Evolutionary conservation across 2,888 invertebrate genomes (phyloP).

Genomic region (Schizotus pectinicornis): DNA sequence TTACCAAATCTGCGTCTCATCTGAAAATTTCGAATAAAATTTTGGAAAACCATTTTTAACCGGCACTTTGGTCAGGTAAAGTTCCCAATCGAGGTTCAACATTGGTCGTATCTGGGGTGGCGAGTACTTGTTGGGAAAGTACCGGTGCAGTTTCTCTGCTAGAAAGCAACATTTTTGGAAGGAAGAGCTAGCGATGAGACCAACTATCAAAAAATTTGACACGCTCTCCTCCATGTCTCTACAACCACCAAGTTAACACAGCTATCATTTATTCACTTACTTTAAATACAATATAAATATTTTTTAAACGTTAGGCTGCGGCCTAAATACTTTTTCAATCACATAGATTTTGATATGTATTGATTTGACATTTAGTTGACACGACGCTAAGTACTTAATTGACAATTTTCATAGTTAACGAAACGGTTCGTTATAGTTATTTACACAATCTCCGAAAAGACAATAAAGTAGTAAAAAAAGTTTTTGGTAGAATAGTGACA

Average conservation of each 20-base stretch:
- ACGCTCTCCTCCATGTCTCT: neutral
- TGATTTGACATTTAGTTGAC: conserved; percentile 18
- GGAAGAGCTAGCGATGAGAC: conserved; percentile 47
- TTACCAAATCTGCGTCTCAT: conserved; percentile 57
- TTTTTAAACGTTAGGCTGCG: conserved; percentile 1
- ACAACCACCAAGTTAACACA: conserved; percentile 12
- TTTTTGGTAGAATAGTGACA: conserved; percentile 14
- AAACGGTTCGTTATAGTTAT: conserved; percentile 1
- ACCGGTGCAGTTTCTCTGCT: conserved; percentile 43
- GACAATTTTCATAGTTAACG: conserved; percentile 10
- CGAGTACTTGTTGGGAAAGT: conserved; percentile 47
- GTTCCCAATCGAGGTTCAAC: conserved; percentile 54
- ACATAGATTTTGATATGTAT: conserved; percentile 43
- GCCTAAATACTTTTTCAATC: conserved; percentile 29
- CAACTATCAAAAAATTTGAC: conserved; percentile 46
- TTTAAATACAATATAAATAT: conserved; percentile 26
- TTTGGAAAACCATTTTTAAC: neutral
- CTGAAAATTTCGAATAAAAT: conserved; percentile 29
- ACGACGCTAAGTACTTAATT: conserved; percentile 4
- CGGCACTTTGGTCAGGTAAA: conserved; percentile 45
- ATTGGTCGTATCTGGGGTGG: conserved; percentile 50
- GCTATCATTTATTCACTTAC: conserved; percentile 24
- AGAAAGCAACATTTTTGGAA: conserved; percentile 53
- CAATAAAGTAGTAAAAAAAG: neutral
- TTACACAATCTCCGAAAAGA: neutral